A percentile compares a stretch with the other conserved stretches of the same genome.
Evolutionary conservation across 2,113 vertebrate species (phyloP).

Genomic region (Hypanus sabinus): DNA sequence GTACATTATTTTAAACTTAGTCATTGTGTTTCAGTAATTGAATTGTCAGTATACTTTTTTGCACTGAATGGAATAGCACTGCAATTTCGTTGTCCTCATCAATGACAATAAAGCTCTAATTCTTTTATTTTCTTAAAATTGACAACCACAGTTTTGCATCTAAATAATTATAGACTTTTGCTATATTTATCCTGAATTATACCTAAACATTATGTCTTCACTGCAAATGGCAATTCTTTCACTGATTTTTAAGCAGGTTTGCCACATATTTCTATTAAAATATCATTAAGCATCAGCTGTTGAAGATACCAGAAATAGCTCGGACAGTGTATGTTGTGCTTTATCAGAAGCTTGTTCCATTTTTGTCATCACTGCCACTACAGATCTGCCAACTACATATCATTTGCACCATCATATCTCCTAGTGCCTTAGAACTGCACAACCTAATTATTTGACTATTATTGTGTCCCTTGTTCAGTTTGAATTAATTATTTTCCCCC

Average conservation of each 20-base stretch:
- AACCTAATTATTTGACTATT: not conserved
- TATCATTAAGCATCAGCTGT: not conserved
- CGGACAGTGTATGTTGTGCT: not conserved
- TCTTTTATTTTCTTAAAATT: not conserved
- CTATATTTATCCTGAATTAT: not conserved
- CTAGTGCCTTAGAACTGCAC: not conserved
- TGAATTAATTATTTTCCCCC: not conserved
- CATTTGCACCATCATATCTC: slow-evolving; percentile 39
- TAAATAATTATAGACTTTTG: not conserved
- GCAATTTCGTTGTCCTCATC: no score
- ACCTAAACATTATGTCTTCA: not conserved
- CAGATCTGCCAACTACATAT: slow-evolving; percentile 38
- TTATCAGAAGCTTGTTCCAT: slow-evolving; percentile 22
- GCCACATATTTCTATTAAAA: not conserved
- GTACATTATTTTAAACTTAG: no score
- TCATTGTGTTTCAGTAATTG: no score
- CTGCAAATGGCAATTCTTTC: not conserved
- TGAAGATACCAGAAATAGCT: slow-evolving; percentile 25
- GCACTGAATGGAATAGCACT: no score
- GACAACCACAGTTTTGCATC: not conserved
- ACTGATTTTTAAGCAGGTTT: not conserved
- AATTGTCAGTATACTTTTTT: no score
- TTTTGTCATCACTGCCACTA: slow-evolving; percentile 32
- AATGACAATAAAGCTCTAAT: no score
- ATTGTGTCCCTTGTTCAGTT: not conserved